Evolutionary conservation across 1,140 invertebrate genomes (phyloP), one percentile per base, ranked within the genome.

Genomic region (Drosophila leontia): DNA sequence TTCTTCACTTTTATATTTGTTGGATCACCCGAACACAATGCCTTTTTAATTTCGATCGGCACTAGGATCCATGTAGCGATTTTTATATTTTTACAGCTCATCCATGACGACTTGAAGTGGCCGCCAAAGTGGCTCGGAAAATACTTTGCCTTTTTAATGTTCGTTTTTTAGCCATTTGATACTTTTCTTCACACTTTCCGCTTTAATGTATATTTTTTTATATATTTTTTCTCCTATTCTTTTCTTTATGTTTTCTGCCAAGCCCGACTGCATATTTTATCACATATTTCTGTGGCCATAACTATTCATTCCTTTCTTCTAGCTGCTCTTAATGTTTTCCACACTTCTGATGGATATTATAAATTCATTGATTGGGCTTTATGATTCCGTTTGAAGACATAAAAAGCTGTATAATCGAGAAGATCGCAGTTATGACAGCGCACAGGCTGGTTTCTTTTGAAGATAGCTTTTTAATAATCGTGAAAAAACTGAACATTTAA

Each of bases 61-160:
- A 41, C 26, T 75, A 85, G 81, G 86, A 91, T 87, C 35, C 85
- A 88, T 90, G 85, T 80, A 55, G 85, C 42, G 62, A 81, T 85
- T 88, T 88, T 88, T 88, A 88, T 88, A 85, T 74, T 81, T 84
- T 70, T 90, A 90, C 85, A 90, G 81, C 80, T 81, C 81, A 81
- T 90, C 86, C 69, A 53, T 74, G 60, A 47, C 67, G 51, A 77
- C 63, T 81, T 70, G 47, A 85, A 74, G 67, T 56, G 59, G 59
- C 60, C 51, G 51, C 48, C 61, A 48, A 62, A 50, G 69, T 50
- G 41, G 63, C 69, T 26, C 47, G 19, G 45, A 59, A 69, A 79
- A 68, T 67, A 79, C 26, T 60, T 57, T 8, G 51, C 53, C 55
- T 32, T 41, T 71, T 63, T 62, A 64, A 67, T 12, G 57, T 48